Evolutionary conservation across 2,113 vertebrate genomes (phyloP).

Genomic region (Chinchilla lanigera): DNA sequence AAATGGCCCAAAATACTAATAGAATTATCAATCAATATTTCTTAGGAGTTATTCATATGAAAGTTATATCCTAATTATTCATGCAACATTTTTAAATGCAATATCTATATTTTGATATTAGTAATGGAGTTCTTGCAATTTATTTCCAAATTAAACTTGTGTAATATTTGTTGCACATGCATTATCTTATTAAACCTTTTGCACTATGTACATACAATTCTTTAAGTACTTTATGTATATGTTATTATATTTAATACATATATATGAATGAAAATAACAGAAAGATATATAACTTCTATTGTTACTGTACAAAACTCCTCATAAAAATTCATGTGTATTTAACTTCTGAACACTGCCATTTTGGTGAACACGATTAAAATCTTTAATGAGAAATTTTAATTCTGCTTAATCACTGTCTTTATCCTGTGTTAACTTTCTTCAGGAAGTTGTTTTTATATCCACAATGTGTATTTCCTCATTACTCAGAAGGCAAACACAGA

Average conservation of each 20-base stretch:
- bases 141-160: not conserved
- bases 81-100: not conserved
- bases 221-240: too few relatives aligned
- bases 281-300: not conserved
- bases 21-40: not conserved
- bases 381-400: not conserved
- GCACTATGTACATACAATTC: not conserved
- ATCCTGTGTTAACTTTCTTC: not conserved
- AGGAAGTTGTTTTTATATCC: not conserved
- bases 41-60: not conserved
- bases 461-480: not conserved
- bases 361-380: not conserved
- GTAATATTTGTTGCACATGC: not conserved
- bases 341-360: not conserved
- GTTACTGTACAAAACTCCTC: not conserved
- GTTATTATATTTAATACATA: not conserved
- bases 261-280: not conserved
- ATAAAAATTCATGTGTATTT: not conserved
- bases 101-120: not conserved
- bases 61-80: not conserved
- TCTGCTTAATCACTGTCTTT: not conserved
- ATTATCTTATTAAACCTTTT: not conserved
- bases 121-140: not conserved
- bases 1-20: not conserved
- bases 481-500: not conserved